Percentiles rank a stretch among this genome's conserved stretches.
phyloP scores from a whole-genome alignment of 2,797 vertebrate genomes.

The Microcaecilia unicolor region DNA sequence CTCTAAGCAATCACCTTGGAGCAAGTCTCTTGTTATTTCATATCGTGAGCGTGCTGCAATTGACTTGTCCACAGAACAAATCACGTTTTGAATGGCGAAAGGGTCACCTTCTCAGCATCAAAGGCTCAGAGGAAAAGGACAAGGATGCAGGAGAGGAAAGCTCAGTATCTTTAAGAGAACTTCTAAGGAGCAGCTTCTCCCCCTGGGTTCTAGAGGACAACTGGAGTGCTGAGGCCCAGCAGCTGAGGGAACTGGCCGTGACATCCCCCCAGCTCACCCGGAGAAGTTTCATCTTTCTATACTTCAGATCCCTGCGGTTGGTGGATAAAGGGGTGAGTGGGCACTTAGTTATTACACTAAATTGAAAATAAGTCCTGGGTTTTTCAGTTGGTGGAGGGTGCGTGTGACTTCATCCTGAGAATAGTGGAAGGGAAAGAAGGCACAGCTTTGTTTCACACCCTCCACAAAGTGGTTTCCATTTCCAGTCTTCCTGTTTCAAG shows the following conservation, averaged over 20 bases:
- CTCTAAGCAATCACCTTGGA: no score
- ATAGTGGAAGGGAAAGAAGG: no score
- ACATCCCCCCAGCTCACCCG: slow-evolving; percentile 24
- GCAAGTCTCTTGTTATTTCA: no score
- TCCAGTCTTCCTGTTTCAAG: no score
- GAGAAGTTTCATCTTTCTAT: slow-evolving; percentile 29
- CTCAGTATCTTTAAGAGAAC: slow-evolving; percentile 36
- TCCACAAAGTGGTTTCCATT: no score
- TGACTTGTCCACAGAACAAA: slow-evolving; percentile 40
- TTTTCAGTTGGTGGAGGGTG: no score
- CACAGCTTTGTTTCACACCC: no score
- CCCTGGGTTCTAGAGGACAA: slow-evolving; percentile 49
- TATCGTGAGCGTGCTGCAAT: no score
- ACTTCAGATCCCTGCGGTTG: slow-evolving; percentile 53
- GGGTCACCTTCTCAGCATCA: not conserved
- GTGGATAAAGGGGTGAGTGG: slow-evolving; percentile 60
- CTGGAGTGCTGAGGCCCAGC: slow-evolving; percentile 47
- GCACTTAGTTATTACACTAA: no score
- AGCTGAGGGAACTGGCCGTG: slow-evolving; percentile 51
- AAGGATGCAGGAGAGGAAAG: slow-evolving; percentile 32
- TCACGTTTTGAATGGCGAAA: slow-evolving; percentile 3
- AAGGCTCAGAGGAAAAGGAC: not conserved
- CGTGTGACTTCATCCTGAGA: no score
- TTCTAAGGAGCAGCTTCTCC: slow-evolving; percentile 51
- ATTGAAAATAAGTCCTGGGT: no score